Base-by-base conservation (phyloP, 2,888 invertebrate species). In the Rosalia funebris region DNA sequence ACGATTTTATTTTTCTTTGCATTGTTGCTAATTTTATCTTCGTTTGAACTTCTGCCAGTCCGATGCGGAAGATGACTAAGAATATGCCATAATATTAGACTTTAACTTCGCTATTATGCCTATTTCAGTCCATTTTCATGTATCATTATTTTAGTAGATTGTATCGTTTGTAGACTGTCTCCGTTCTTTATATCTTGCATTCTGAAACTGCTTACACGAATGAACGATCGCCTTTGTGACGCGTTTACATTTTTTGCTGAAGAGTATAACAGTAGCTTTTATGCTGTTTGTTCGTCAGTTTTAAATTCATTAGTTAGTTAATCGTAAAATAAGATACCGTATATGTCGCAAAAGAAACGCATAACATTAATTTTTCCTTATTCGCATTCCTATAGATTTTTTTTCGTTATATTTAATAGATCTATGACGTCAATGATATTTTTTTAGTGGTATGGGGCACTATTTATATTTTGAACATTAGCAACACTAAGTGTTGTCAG, bases 1-100 rank as follows among this genome's bases (percentile, higher is more conserved):
- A 17, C 37, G 3, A 10, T 42, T 42, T 53, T 42, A 46, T 31
- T 46, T 46, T 19, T 44, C 42, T 44, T 55, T 60, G 39, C 55
- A 55, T 54, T 48, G 54, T 55, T 34, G 48, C 60, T 60, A 60
- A 60, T 48, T 55, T 55, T 55, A 60, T 36, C 55, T 0, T 10
- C 25, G 42, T 42, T 25, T 54, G 45, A 60, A 41, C 47, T 34
- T 42, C 53, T 48, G 60, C 60, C 54, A 60, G 53, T 14, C 42
- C 19, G 47, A 59, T 19, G 46, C 59, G 59, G 59, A 59, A 59
- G 59, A 59, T 41, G 34, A 12, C 39, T 11, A 39, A 36, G 31
- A 11, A 46, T 15, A 34, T 16, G 19, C n/a, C 41, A 20, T 42
- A 54, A 54, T 34, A 19, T 42, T 12, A 47, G 16, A 19, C 17